A percentile compares a stretch with the other conserved stretches of the same genome.
phyloP scores from a whole-genome alignment of 2,888 invertebrate species.

The Siphlonurus alternatus region DNA sequence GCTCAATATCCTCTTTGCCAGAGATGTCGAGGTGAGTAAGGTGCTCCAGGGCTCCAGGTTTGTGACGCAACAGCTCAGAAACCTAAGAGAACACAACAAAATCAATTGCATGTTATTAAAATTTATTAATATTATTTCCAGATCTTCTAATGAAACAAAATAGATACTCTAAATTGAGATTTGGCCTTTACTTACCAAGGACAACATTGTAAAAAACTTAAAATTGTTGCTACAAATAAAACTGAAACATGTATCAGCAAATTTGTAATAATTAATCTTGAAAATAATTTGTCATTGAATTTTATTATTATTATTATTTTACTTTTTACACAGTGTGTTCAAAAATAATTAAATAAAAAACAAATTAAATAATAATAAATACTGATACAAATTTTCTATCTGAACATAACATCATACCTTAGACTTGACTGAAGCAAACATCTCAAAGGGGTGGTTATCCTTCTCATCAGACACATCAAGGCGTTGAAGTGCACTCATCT shows the following conservation, averaged over 20 bases:
- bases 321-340: background rate
- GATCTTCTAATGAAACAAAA: no score
- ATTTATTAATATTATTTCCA: background rate
- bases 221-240: background rate
- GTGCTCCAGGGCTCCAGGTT: constrained; percentile 21
- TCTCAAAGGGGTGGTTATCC: constrained; percentile 29
- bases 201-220: background rate
- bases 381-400: no score
- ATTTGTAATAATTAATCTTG: no score
- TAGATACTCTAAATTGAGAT: no score
- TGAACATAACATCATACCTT: constrained; percentile 31
- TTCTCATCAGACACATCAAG: constrained; percentile 40
- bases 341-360: background rate
- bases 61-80: constrained; percentile 26
- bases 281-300: background rate
- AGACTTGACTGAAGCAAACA: constrained; percentile 25
- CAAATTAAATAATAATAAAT: constrained; percentile 8
- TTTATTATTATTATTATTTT: background rate
- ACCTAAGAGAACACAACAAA: constrained; percentile 15
- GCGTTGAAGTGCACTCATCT: constrained; percentile 32
- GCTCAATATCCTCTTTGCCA: constrained; percentile 34
- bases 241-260: no score
- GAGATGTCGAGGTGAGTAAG: constrained; percentile 45
- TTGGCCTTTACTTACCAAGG: background rate
- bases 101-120: no score